Conservation (phyloP, 2,888 invertebrate genomes). For the Drosophila limbata region DNA sequence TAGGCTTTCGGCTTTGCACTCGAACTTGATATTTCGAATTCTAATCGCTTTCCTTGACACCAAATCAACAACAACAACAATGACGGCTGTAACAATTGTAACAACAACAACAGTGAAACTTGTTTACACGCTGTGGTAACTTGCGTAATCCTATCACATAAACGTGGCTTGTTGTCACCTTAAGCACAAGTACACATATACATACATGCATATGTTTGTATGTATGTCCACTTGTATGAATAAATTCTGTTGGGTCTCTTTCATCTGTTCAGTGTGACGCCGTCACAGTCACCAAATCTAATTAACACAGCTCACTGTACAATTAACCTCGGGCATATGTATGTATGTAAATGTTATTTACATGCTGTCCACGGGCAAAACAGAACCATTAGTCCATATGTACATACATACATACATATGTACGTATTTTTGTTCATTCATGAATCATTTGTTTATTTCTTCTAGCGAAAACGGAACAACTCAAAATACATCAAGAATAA, state of each 20-base stretch:
- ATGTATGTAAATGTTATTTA: slow-evolving; percentile 67
- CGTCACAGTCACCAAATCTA: slow-evolving; percentile 57
- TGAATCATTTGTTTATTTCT: slow-evolving; percentile 39
- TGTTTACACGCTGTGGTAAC: slow-evolving; percentile 56
- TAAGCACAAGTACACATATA: not conserved
- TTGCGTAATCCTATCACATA: slow-evolving; percentile 64
- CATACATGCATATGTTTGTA: not conserved
- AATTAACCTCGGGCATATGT: slow-evolving; percentile 72
- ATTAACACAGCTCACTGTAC: slow-evolving; percentile 67
- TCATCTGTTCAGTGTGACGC: slow-evolving; percentile 15
- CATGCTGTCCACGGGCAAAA: slow-evolving; percentile 25
- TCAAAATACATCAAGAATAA: not conserved
- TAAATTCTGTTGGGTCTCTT: slow-evolving; percentile 1
- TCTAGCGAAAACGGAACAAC: slow-evolving; percentile 16
- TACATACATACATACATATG: not conserved
- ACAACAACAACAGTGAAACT: slow-evolving; percentile 49
- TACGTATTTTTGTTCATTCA: not conserved
- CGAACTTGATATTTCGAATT: slow-evolving; percentile 35
- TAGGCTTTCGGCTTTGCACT: slow-evolving; percentile 8
- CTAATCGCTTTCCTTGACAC: slow-evolving; percentile 49
- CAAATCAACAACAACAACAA: slow-evolving; percentile 42
- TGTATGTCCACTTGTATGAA: not conserved
- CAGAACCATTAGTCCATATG: slow-evolving; percentile 14
- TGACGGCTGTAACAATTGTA: slow-evolving; percentile 21
- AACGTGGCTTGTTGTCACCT: slow-evolving; percentile 55